phyloP scores from a whole-genome alignment of 2,888 invertebrate species.

The Stenolophus ochropezus region DNA sequence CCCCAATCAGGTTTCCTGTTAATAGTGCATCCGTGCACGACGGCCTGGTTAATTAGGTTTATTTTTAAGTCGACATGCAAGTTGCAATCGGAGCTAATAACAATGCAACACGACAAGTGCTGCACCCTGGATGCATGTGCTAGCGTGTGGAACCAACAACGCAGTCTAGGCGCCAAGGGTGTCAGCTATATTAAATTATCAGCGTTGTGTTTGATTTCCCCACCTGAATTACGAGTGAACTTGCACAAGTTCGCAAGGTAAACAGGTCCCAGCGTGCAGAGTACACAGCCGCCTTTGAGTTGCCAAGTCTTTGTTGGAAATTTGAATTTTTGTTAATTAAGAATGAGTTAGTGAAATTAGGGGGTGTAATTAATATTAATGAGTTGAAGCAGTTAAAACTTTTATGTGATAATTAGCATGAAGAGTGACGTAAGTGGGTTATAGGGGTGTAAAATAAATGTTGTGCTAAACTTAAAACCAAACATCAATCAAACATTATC shows the following conservation, averaged over 20 bases:
- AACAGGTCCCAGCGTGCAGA: neutral
- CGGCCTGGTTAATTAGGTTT: neutral
- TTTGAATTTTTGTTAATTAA: slow-evolving; percentile 11
- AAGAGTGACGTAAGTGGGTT: neutral
- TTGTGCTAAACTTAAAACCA: neutral
- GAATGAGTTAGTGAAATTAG: neutral
- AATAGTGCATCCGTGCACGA: neutral
- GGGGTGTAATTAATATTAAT: neutral
- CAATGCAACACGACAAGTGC: neutral
- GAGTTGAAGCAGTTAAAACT: neutral
- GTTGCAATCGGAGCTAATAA: neutral
- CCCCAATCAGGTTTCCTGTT: neutral
- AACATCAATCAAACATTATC: neutral
- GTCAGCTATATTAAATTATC: slow-evolving; percentile 35
- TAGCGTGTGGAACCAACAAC: no score
- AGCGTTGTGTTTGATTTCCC: slow-evolving; percentile 22
- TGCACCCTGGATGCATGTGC: neutral
- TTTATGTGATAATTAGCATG: neutral
- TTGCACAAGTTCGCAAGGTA: slow-evolving; percentile 1
- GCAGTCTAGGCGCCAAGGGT: no score
- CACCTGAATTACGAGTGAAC: slow-evolving; percentile 29
- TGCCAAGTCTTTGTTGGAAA: neutral
- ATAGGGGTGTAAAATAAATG: neutral
- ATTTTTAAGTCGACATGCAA: slow-evolving; percentile 1
- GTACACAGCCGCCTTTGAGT: slow-evolving; percentile 6